Conservation (phyloP, 2,113 vertebrate genomes). For the Dasyurus viverrinus region DNA sequence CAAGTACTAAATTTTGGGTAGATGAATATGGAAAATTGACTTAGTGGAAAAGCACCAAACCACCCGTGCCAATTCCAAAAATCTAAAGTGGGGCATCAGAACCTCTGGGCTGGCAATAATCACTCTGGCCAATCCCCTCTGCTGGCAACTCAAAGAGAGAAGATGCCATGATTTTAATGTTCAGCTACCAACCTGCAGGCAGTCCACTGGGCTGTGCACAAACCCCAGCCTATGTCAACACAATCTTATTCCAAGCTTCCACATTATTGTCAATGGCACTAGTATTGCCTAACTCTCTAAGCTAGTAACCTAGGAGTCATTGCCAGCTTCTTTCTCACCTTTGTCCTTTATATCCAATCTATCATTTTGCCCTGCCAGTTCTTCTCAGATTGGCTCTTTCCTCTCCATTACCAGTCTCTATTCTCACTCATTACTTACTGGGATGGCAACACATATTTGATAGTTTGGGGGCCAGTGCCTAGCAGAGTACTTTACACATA, state of each 20-base stretch:
- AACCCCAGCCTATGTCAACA: slow-evolving; percentile 58
- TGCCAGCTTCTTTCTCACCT: slow-evolving; percentile 23
- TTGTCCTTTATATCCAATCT: slow-evolving; percentile 3
- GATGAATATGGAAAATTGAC: slow-evolving; percentile 61
- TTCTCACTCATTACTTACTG: slow-evolving; percentile 29
- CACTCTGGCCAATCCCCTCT: slow-evolving; percentile 43
- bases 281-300: not conserved
- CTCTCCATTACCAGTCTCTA: slow-evolving; percentile 14
- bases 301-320: slow-evolving; percentile 15
- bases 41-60: slow-evolving; percentile 41
- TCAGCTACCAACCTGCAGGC: slow-evolving; percentile 69
- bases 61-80: slow-evolving; percentile 60
- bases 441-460: not conserved
- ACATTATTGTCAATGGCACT: accelerated
- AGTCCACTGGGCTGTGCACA: slow-evolving; percentile 56
- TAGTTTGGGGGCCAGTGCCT: not conserved
- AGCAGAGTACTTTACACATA: not conserved
- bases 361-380: not conserved
- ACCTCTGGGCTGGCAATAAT: slow-evolving; percentile 61
- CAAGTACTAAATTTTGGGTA: slow-evolving; percentile 67
- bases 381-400: not conserved
- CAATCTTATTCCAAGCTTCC: slow-evolving; percentile 40
- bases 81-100: slow-evolving; percentile 59
- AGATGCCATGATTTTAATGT: slow-evolving; percentile 44
- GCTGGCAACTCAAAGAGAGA: slow-evolving; percentile 40